A percentile compares a stretch with the other conserved stretches of the same genome.
These are phyloP conservation scores for Lypha dubia DNA, from an alignment of 2,888 invertebrate species.

Conservation along the genomic window DNA sequence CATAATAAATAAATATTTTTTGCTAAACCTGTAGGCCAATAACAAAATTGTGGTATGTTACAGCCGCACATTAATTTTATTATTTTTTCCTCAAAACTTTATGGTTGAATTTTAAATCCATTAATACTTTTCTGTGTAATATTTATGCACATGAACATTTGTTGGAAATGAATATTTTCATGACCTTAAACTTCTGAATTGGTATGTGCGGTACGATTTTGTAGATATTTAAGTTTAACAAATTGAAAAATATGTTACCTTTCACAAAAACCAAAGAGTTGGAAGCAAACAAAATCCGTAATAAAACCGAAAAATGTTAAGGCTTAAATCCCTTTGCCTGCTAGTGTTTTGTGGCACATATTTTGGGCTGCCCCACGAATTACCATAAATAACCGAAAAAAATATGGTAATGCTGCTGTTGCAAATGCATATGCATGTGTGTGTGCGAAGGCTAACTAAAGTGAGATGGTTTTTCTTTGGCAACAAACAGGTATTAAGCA, in stretches of 20 bases:
- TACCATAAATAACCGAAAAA: constrained; percentile 58
- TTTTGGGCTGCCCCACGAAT: constrained; percentile 43
- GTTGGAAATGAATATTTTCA: constrained; percentile 5
- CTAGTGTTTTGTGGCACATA: constrained; percentile 22
- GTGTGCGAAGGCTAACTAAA: background rate
- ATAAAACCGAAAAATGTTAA: constrained; percentile 26
- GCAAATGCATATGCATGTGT: constrained; percentile 6
- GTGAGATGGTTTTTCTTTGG: background rate
- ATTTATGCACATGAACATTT: background rate
- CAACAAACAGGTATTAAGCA: background rate
- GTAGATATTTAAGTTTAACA: constrained; percentile 45
- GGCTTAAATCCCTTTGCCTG: constrained; percentile 41
- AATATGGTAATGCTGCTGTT: constrained; percentile 31
- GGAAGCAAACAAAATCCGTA: background rate
- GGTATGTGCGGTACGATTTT: constrained; percentile 6
- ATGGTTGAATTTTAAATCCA: constrained; percentile 35
- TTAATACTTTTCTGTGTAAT: constrained; percentile 10
- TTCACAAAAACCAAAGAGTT: background rate
- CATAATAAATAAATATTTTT: no score
- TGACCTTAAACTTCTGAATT: constrained; percentile 34
- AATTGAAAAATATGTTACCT: constrained; percentile 61
- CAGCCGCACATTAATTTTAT: background rate
- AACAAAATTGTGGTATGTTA: no score
- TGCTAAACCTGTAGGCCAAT: no score
- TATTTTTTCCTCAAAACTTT: background rate